Conservation (phyloP, 2,888 invertebrate species). For the Ecdyonurus torrentis region DNA sequence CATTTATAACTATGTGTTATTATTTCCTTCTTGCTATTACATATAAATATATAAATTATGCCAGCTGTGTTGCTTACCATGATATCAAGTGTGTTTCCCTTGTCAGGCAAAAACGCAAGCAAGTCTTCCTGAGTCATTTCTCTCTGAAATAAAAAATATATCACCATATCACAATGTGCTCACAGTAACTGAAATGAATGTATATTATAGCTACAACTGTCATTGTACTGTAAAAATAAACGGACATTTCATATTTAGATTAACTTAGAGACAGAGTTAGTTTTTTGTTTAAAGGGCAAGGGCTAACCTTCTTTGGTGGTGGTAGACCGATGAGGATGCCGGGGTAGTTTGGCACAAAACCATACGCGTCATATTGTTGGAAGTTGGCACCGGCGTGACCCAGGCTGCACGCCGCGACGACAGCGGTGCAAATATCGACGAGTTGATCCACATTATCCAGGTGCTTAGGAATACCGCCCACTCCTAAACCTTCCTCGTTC, state of each 20-base stretch:
- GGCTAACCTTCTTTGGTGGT: constrained; percentile 20
- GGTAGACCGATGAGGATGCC: constrained; percentile 17
- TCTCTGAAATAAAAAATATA: constrained; percentile 13
- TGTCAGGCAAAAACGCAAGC: constrained; percentile 22
- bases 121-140: constrained; percentile 22
- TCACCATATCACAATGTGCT: too few relatives aligned
- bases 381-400: constrained; percentile 21
- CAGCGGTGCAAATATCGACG: constrained; percentile 16
- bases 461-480: constrained; percentile 19
- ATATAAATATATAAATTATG: too few relatives aligned
- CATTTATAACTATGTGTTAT: too few relatives aligned
- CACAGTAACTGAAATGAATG: too few relatives aligned
- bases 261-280: neutral
- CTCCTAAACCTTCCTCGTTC: constrained; percentile 21
- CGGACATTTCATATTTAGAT: neutral
- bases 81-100: constrained; percentile 23
- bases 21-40: too few relatives aligned
- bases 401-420: constrained; percentile 19
- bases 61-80: constrained; percentile 19
- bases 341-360: constrained; percentile 21
- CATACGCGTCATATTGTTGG: constrained; percentile 21
- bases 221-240: neutral
- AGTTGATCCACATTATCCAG: constrained; percentile 16
- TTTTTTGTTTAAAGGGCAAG: too few relatives aligned
- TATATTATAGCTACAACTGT: neutral